A percentile compares a stretch with the other conserved stretches of the same genome.
phyloP scores from a whole-genome alignment of 2,113 vertebrate genomes.

The Brachypteracias leptosomus region DNA sequence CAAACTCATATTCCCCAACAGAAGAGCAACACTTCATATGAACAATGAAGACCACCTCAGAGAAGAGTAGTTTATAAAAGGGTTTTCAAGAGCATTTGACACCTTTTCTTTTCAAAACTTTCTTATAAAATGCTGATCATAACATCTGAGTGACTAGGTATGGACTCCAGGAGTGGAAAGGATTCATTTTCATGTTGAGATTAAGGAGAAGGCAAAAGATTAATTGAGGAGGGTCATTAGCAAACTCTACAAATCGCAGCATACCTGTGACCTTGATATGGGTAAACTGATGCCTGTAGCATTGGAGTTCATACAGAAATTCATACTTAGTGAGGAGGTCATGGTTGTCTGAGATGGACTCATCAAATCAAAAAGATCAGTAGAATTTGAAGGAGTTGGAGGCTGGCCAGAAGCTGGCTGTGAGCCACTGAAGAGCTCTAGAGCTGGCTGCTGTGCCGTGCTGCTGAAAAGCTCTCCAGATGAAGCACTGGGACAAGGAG shows the following conservation, averaged over 20 bases:
- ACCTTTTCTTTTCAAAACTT: not conserved
- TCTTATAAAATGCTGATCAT: not conserved
- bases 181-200: not conserved
- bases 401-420: slow-evolving; percentile 55
- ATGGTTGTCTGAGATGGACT: slow-evolving; percentile 84
- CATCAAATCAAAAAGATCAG: slow-evolving; percentile 92
- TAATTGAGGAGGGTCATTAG: not conserved
- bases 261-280: slow-evolving; percentile 88
- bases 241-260: not conserved
- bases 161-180: not conserved
- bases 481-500: slow-evolving; percentile 71
- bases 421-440: slow-evolving; percentile 59
- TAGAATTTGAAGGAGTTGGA: slow-evolving; percentile 70
- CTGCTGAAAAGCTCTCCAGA: slow-evolving; percentile 71
- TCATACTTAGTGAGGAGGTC: slow-evolving; percentile 91
- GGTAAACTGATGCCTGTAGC: slow-evolving; percentile 80
- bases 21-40: not conserved
- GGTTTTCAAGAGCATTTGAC: not conserved
- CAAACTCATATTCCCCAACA: not conserved
- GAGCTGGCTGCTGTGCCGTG: slow-evolving; percentile 67
- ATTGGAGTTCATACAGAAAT: slow-evolving; percentile 86
- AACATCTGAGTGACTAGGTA: not conserved
- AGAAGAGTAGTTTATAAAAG: not conserved
- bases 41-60: not conserved
- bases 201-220: not conserved